Evolutionary conservation across 2,797 vertebrate genomes (phyloP), one percentile per base, ranked within the genome.

Genomic region (Rallus crepitans): DNA sequence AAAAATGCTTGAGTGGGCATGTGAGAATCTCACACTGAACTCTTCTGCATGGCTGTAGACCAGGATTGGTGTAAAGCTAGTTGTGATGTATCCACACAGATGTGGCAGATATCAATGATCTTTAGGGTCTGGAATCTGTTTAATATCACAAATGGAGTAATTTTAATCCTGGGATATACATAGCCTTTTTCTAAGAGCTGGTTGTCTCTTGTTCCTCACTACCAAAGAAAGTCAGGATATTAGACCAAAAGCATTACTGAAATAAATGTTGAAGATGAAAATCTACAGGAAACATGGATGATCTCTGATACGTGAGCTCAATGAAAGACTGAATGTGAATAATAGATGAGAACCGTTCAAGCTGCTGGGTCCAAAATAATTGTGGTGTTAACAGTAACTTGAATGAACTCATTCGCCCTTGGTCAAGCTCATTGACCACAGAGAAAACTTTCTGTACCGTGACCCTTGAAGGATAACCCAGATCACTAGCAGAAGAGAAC

Each of bases 91-190:
- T 52, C 73, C 80, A 75, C 76, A 39, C 65, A 86, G 72, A 86
- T 65, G 59, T 68, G 53, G 40, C 37, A 78, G 57, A 55, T 83
- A 78, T 61, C 27, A 25, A 17, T 63, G 59, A 73, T 73, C 24
- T 90, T 82, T 77, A 84, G 55, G 30, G 63, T 27, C 17, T 76
- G 31, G 71, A 92, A 92, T 93, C 56, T 87, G 48, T 89, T 87
- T 75, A 89, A 75, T 93, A 87, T 70, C 25, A 4, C 35, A 86
- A 72, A 83, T 28, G 5, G 15, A 88, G 28, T 83, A 72, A 83
- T 79, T 91, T 24, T 72, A 95, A 88, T 83, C 61, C 69, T 69
- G 31, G 59, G 31, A 52, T 86, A 71, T 79, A 56, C 52, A 15
- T 40, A 63, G 27, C 3, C 0, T 0, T n/a, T 18, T 90, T 83